phyloP scores from a whole-genome alignment of 2,888 invertebrate species.

The Drosophila atroscutellata region DNA sequence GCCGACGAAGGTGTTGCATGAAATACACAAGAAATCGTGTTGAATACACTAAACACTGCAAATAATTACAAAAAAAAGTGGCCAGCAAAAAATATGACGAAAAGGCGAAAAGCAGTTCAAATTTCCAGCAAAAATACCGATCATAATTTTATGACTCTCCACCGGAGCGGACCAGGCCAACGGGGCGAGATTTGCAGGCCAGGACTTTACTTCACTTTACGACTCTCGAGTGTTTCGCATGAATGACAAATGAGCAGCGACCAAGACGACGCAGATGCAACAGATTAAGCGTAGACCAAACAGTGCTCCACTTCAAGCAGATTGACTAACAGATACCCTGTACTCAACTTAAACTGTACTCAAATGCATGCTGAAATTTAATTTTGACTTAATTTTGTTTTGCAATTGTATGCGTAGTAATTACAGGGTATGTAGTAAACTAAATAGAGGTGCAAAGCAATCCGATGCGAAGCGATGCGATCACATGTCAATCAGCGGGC shows the following conservation, averaged over 20 bases:
- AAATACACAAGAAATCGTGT: slow-evolving; percentile 74
- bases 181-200: slow-evolving; percentile 35
- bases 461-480: slow-evolving; percentile 62
- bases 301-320: background rate
- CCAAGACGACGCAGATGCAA: slow-evolving; percentile 54
- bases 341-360: too few relatives aligned
- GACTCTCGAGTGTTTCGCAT: slow-evolving; percentile 73
- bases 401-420: background rate
- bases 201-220: slow-evolving; percentile 63
- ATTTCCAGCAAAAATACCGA: slow-evolving; percentile 73
- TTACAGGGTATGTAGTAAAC: background rate
- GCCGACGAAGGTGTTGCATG: slow-evolving; percentile 73
- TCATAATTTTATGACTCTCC: slow-evolving; percentile 73
- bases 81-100: slow-evolving; percentile 35
- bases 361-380: too few relatives aligned
- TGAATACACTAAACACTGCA: slow-evolving; percentile 65
- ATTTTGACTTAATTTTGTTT: too few relatives aligned
- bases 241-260: slow-evolving; percentile 80
- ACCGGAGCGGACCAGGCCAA: slow-evolving; percentile 5
- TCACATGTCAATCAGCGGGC: slow-evolving; percentile 78
- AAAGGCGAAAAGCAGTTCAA: slow-evolving; percentile 54
- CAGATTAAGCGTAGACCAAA: slow-evolving; percentile 57
- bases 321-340: background rate
- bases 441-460: slow-evolving; percentile 35
- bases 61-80: slow-evolving; percentile 56